phyloP scores from a whole-genome alignment of 2,888 invertebrate genomes.

The Oscheius sp. region DNA sequence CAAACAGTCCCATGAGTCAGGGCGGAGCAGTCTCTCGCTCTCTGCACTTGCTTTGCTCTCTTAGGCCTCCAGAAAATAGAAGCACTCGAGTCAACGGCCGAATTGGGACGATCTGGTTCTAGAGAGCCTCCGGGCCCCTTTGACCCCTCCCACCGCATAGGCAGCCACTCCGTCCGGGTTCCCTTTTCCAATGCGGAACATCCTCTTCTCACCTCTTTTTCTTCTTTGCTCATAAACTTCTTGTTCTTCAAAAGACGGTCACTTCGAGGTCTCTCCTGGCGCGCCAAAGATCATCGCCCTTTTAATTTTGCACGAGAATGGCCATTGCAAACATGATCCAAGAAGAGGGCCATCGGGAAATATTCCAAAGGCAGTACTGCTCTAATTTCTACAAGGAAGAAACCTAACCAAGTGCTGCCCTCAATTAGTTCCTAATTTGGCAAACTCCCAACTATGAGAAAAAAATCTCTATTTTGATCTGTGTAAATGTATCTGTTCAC shows the following conservation, averaged over 20 bases:
- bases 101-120: slow-evolving; percentile 35
- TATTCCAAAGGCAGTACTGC: no score
- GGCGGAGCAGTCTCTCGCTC: slow-evolving; percentile 19
- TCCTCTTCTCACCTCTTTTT: not conserved
- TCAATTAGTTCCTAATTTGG: no score
- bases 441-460: not conserved
- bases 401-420: no score
- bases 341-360: no score
- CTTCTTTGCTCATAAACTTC: not conserved
- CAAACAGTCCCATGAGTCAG: slow-evolving; percentile 37
- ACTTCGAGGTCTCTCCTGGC: not conserved
- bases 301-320: not conserved
- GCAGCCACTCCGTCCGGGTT: slow-evolving; percentile 4
- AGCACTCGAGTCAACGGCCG: slow-evolving; percentile 34
- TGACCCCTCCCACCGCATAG: slow-evolving; percentile 11
- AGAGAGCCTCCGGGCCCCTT: slow-evolving; percentile 1
- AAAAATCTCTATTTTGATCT: not conserved
- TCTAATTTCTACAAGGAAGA: no score
- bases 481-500: not conserved
- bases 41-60: slow-evolving; percentile 15
- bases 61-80: slow-evolving; percentile 33
- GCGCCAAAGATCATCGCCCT: not conserved
- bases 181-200: not conserved
- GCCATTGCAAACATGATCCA: no score
- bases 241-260: not conserved